Conservation (phyloP, 2,113 vertebrate species). For the Proteles cristata region DNA sequence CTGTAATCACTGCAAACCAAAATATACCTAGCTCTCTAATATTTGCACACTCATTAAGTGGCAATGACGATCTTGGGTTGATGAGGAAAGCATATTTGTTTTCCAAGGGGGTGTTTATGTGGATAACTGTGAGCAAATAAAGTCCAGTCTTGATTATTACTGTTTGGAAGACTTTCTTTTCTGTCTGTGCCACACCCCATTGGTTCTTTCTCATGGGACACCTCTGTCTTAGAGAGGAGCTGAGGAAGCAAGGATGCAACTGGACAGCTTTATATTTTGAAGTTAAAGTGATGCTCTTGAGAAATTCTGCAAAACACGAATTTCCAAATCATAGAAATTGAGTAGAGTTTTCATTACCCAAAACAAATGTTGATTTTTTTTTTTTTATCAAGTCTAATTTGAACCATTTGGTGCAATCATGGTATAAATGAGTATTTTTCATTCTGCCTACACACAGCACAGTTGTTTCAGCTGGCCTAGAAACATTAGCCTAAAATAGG, state of each 20-base stretch:
- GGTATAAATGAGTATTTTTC: conserved; percentile 69
- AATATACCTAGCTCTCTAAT: neutral
- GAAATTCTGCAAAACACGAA: conserved; percentile 77
- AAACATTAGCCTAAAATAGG: conserved; percentile 72
- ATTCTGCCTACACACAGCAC: conserved; percentile 68
- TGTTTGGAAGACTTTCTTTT: neutral
- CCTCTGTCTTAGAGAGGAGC: neutral
- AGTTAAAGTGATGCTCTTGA: conserved; percentile 69
- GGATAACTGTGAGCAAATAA: conserved; percentile 2
- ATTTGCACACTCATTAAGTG: conserved; percentile 18
- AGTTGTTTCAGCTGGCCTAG: conserved; percentile 73
- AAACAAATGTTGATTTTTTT: conserved; percentile 79
- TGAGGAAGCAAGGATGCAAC: neutral
- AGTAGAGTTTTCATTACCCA: conserved; percentile 79
- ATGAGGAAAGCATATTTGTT: neutral
- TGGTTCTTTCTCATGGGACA: neutral
- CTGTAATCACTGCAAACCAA: conserved; percentile 13
- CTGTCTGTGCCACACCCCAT: neutral
- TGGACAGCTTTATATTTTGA: conserved; percentile 70
- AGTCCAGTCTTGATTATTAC: conserved; percentile 50
- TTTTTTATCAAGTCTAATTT: conserved; percentile 62
- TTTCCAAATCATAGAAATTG: conserved; percentile 76
- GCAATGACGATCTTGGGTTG: conserved; percentile 21
- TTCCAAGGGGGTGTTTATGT: conserved; percentile 9
- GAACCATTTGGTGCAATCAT: conserved; percentile 65